Conservation (phyloP, 2,797 vertebrate genomes). For the Chelmon rostratus region DNA sequence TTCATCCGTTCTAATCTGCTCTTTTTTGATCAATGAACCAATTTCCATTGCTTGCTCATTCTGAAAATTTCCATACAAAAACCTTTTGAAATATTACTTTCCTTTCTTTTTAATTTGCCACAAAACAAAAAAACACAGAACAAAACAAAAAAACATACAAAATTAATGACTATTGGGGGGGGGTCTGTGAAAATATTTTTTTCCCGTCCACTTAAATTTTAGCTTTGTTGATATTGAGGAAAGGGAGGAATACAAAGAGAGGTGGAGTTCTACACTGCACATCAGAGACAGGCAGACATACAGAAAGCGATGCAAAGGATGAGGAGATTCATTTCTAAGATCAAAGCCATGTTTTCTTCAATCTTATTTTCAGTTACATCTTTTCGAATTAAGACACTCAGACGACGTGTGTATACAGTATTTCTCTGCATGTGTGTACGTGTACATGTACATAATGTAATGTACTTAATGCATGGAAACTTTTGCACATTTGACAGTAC, state of each 20-base stretch:
- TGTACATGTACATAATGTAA: not conserved
- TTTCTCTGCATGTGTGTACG: not conserved
- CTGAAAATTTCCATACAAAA: not conserved
- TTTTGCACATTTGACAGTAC: not conserved
- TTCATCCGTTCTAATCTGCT: slow-evolving; percentile 12
- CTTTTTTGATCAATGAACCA: not conserved
- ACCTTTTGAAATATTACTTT: not conserved
- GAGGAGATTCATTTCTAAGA: slow-evolving; percentile 43
- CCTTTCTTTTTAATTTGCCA: not conserved
- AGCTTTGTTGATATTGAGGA: slow-evolving; percentile 13
- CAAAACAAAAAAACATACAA: not conserved
- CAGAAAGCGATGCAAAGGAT: not conserved
- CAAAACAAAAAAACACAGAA: slow-evolving; percentile 17
- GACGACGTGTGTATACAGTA: not conserved
- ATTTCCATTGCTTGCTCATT: not conserved
- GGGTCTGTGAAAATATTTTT: slow-evolving; percentile 6
- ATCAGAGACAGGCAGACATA: slow-evolving; percentile 10
- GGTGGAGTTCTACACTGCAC: slow-evolving; percentile 13
- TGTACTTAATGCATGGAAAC: slow-evolving; percentile 4
- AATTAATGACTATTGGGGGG: not conserved
- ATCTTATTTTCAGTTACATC: slow-evolving; percentile 36
- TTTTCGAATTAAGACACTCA: slow-evolving; percentile 34
- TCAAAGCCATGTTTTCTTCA: slow-evolving; percentile 46
- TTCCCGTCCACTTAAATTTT: slow-evolving; percentile 1
- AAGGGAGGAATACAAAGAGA: slow-evolving; percentile 21